Evolutionary conservation across 2,797 vertebrate genomes (phyloP).

Genomic region (Paramormyrops hopkinsi): DNA sequence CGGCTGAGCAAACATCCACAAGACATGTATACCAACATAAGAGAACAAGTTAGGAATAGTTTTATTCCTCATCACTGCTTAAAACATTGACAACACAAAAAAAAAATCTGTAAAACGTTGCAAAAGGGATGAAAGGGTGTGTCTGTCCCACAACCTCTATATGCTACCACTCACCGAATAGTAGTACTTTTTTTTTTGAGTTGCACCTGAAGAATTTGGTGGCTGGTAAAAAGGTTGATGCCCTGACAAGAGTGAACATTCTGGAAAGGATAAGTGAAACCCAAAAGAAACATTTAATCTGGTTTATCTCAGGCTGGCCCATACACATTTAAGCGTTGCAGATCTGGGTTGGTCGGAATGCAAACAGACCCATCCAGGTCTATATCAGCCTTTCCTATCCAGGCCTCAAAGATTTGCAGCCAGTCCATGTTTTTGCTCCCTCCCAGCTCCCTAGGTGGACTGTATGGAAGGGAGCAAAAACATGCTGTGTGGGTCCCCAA

Average conservation of each 20-base stretch:
- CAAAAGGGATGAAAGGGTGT: background rate
- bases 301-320: background rate
- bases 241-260: background rate
- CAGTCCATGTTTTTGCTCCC: background rate
- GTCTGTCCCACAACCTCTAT: background rate
- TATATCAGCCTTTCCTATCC: background rate
- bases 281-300: background rate
- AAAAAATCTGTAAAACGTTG: conserved; percentile 12
- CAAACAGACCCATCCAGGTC: background rate
- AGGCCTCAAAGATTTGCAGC: background rate
- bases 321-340: background rate
- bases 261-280: background rate
- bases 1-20: background rate
- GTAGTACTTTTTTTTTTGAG: background rate
- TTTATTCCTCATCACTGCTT: conserved; percentile 18
- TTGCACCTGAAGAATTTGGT: background rate
- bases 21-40: background rate
- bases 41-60: background rate
- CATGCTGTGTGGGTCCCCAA: background rate
- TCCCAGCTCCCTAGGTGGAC: background rate
- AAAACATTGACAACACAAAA: conserved; percentile 17
- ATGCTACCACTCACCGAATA: background rate
- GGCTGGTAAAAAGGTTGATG: background rate
- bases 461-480: background rate
- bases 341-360: background rate